phyloP scores from a whole-genome alignment of 2,113 vertebrate genomes.

The Prionailurus viverrinus region DNA sequence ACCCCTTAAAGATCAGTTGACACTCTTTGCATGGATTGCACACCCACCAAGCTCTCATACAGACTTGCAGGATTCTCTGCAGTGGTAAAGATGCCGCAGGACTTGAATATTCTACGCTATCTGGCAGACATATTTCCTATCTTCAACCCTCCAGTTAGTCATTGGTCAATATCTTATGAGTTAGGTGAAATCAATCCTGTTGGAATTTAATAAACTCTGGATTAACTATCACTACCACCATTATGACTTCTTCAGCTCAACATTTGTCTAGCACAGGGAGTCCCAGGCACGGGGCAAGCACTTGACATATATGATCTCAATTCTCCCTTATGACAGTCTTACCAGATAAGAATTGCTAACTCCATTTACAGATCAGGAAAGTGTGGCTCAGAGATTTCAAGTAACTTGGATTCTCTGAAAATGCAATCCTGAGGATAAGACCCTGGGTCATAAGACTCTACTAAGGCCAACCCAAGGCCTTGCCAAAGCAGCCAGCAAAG shows the following conservation, averaged over 20 bases:
- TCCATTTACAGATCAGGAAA: background rate
- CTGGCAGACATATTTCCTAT: background rate
- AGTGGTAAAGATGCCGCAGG: background rate
- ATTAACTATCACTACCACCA: background rate
- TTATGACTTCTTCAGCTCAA: background rate
- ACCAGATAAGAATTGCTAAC: background rate
- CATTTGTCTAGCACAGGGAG: background rate
- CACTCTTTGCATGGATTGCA: background rate
- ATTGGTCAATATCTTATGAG: background rate
- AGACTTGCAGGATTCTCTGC: background rate
- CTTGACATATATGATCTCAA: background rate
- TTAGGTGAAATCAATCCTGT: background rate
- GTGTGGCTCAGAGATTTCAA: background rate
- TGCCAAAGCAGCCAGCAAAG: background rate
- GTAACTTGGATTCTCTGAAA: background rate
- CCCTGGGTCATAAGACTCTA: background rate
- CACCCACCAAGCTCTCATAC: background rate
- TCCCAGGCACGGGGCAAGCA: background rate
- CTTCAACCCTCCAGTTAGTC: too few species aligned
- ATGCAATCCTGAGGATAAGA: background rate
- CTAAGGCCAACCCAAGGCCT: background rate
- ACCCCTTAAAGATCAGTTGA: background rate
- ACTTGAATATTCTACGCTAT: background rate
- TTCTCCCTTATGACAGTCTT: background rate
- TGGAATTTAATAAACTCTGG: background rate